These are phyloP conservation scores for Acanthurus lineatus DNA, from an alignment of 2,797 vertebrate species.

Conservation along the genomic window DNA sequence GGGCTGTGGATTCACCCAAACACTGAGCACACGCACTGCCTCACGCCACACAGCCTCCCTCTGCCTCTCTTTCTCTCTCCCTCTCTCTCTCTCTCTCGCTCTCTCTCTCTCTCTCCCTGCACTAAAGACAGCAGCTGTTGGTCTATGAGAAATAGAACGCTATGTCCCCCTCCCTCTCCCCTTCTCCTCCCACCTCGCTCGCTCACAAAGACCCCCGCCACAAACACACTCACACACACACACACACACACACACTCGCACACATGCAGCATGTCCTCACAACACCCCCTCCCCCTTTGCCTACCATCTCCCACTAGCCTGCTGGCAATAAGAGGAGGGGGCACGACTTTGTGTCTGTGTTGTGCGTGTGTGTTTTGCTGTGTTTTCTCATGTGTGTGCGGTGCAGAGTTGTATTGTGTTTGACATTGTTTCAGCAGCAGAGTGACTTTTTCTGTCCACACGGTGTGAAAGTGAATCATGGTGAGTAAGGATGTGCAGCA, in stretches of 20 bases:
- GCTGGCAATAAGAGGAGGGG: slow-evolving; percentile 73
- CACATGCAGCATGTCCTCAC: slow-evolving; percentile 75
- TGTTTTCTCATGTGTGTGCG: slow-evolving; percentile 42
- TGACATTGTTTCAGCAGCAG: slow-evolving; percentile 74
- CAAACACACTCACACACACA: slow-evolving; percentile 22
- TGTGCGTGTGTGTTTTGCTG: slow-evolving; percentile 49
- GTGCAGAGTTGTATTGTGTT: slow-evolving; percentile 69
- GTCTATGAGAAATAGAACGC: slow-evolving; percentile 86
- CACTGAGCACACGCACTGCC: slow-evolving; percentile 81
- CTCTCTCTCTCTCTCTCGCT: slow-evolving; percentile 53
- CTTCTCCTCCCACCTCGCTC: slow-evolving; percentile 75
- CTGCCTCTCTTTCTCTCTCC: slow-evolving; percentile 63
- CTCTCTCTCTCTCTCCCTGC: slow-evolving; percentile 56
- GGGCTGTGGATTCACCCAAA: slow-evolving; percentile 85
- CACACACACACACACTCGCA: slow-evolving; percentile 45
- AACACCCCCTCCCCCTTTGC: slow-evolving; percentile 82
- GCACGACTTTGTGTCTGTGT: slow-evolving; percentile 54
- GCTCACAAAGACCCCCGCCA: slow-evolving; percentile 85
- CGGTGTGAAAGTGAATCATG: slow-evolving; percentile 73
- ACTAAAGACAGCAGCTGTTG: slow-evolving; percentile 86
- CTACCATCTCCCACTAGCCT: slow-evolving; percentile 82
- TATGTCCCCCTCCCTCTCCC: slow-evolving; percentile 73
- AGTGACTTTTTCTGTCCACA: slow-evolving; percentile 73
- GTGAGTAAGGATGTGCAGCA: slow-evolving; percentile 67
- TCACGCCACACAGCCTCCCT: slow-evolving; percentile 76